These are phyloP conservation scores for Drosophila melanica DNA, from an alignment of 1,140 invertebrate species.

Conservation along the genomic window DNA sequence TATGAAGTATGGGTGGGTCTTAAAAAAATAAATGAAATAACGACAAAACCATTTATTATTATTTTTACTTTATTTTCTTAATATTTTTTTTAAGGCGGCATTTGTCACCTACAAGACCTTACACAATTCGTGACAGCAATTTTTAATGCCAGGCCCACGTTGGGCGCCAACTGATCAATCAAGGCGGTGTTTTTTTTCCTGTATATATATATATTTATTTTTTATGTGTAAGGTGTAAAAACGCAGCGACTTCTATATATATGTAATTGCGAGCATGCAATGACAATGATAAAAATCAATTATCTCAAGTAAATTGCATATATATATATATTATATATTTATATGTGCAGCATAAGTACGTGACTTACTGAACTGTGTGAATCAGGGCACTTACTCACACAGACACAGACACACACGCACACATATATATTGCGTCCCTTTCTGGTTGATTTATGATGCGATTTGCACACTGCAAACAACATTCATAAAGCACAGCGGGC, in stretches of 20 bases:
- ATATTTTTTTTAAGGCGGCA: background rate
- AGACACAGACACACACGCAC: background rate
- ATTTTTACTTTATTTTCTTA: too few relatives aligned
- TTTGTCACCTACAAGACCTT: background rate
- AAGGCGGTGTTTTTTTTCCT: background rate
- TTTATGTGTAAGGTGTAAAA: background rate
- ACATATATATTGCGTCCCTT: background rate
- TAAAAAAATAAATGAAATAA: background rate
- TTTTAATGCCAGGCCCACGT: background rate
- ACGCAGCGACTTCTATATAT: background rate
- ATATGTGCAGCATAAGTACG: background rate
- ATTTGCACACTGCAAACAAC: slow-evolving; percentile 34
- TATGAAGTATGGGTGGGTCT: background rate
- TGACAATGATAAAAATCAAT: background rate
- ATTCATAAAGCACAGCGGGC: background rate
- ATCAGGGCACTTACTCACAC: background rate
- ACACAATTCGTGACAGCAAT: background rate
- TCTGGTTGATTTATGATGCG: slow-evolving; percentile 45
- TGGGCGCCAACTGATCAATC: background rate
- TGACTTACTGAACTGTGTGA: slow-evolving; percentile 18
- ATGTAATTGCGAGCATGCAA: background rate
- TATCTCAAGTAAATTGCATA: background rate
- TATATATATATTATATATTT: too few relatives aligned
- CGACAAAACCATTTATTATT: too few relatives aligned
- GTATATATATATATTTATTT: background rate